Evolutionary conservation across 2,113 vertebrate genomes (phyloP).

Genomic region (Meles meles): DNA sequence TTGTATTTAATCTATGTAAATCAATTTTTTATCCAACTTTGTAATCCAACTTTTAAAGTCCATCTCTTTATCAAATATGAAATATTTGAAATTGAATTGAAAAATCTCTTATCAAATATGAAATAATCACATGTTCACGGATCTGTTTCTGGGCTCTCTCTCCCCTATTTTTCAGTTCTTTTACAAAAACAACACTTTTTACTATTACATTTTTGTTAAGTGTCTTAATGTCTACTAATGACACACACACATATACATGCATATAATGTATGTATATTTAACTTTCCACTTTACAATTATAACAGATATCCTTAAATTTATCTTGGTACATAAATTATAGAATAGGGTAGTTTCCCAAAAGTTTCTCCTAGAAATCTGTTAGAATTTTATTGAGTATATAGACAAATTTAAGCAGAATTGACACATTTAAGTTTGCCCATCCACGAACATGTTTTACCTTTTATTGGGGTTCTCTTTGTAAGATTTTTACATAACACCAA

Average conservation of each 20-base stretch:
- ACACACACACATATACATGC: not conserved
- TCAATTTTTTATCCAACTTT: not conserved
- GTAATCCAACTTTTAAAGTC: not conserved
- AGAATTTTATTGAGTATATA: not conserved
- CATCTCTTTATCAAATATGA: not conserved
- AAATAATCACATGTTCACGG: not conserved
- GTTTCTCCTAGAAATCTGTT: not conserved
- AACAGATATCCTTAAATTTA: not conserved
- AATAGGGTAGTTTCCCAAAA: not conserved
- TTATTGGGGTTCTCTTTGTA: not conserved
- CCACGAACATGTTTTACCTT: not conserved
- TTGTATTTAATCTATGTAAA: not conserved
- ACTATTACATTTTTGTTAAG: not conserved
- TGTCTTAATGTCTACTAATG: not conserved
- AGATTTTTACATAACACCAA: not conserved
- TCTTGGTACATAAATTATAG: not conserved
- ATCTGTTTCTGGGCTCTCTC: not conserved
- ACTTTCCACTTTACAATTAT: not conserved
- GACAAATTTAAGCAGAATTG: not conserved
- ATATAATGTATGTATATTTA: not conserved
- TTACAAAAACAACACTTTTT: not conserved
- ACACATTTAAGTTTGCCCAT: not conserved
- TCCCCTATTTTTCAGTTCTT: not conserved
- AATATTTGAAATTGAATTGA: no score
- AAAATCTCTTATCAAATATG: not conserved